These are phyloP conservation scores for Actinopyga echinites DNA, from an alignment of 53 echinoderm and acorn worm species.

Conservation along the genomic window DNA sequence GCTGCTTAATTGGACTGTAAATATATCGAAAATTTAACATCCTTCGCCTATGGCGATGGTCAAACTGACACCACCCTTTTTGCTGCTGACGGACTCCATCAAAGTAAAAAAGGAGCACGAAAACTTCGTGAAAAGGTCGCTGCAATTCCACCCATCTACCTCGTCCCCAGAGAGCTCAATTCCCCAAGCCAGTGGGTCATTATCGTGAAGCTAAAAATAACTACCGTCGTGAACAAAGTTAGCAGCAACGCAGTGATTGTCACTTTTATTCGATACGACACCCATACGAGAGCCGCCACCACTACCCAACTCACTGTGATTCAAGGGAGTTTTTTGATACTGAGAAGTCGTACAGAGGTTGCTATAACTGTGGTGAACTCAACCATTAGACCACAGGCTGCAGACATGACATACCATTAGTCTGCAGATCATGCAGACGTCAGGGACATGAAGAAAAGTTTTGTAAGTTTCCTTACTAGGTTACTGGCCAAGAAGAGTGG, in stretches of 20 bases:
- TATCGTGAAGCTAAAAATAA: not conserved
- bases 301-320: no score
- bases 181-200: not conserved
- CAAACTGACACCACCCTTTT: not conserved
- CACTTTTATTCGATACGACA: not conserved
- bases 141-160: not conserved
- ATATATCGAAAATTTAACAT: not conserved
- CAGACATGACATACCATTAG: no score
- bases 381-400: no score
- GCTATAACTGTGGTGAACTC: no score
- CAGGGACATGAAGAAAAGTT: no score
- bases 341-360: no score
- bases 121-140: not conserved
- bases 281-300: not conserved
- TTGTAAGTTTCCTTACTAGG: no score
- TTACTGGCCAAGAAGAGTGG: no score
- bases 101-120: not conserved
- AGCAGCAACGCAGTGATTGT: not conserved
- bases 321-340: no score
- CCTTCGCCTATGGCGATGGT: not conserved
- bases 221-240: not conserved
- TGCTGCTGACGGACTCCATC: not conserved
- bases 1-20: constrained; percentile 1
- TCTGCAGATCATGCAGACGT: no score
- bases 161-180: not conserved